A percentile compares a stretch with the other conserved stretches of the same genome.
phyloP scores from a whole-genome alignment of 2,888 invertebrate genomes.

The Cephus sareptanus region DNA sequence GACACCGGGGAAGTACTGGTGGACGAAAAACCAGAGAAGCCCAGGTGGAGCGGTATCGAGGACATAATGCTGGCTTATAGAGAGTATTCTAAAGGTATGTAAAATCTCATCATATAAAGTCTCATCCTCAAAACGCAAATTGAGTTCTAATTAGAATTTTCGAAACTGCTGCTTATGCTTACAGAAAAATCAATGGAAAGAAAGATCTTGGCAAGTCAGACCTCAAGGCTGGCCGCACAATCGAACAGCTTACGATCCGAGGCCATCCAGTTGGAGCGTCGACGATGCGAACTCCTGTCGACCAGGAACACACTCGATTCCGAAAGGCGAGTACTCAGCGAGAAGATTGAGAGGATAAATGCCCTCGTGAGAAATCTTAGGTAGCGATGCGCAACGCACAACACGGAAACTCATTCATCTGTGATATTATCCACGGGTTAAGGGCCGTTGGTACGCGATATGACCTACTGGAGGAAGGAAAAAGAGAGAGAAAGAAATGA shows the following conservation, averaged over 20 bases:
- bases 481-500: background rate
- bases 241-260: slow-evolving; percentile 54
- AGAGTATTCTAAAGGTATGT: slow-evolving; percentile 60
- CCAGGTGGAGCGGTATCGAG: slow-evolving; percentile 62
- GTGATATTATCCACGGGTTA: slow-evolving; percentile 64
- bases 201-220: slow-evolving; percentile 51
- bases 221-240: slow-evolving; percentile 51
- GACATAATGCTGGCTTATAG: slow-evolving; percentile 58
- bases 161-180: slow-evolving; percentile 14
- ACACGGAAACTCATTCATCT: slow-evolving; percentile 64
- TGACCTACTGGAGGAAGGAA: background rate
- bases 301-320: slow-evolving; percentile 52
- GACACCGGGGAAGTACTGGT: slow-evolving; percentile 33
- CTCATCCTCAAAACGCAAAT: background rate
- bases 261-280: slow-evolving; percentile 53
- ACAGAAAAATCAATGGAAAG: slow-evolving; percentile 56
- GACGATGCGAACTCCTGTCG: slow-evolving; percentile 52
- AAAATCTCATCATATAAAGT: background rate
- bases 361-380: slow-evolving; percentile 57
- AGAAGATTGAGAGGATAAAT: slow-evolving; percentile 58
- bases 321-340: slow-evolving; percentile 53
- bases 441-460: slow-evolving; percentile 52
- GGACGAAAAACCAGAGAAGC: slow-evolving; percentile 38
- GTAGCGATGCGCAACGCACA: slow-evolving; percentile 60
- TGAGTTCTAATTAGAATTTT: background rate